Base-by-base conservation (phyloP, 2,888 invertebrate species). In the Caenorhabditis sp. region DNA sequence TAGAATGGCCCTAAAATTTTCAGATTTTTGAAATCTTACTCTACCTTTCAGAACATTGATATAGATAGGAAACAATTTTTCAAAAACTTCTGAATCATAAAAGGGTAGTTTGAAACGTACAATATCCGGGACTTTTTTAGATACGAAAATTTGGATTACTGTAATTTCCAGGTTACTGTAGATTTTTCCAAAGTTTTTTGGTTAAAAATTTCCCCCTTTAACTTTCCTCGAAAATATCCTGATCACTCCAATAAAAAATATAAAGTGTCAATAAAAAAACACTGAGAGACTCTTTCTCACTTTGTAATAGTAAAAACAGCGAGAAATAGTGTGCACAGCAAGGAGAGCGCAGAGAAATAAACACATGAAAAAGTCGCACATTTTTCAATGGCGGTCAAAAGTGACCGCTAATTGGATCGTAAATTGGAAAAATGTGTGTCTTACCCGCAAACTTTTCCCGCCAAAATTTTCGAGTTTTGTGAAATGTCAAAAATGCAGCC, bases 401-500 rank as follows among this genome's bases (percentile, higher is more conserved):
- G 21, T 24, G 36, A 58, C 26, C 31, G 36, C 31, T 31, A 31
- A 58, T 27, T 27, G 24, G 58, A 5, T 24, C 21, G 27, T 27
- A 23, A 17, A 43, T 43, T 17, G 17, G 43, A 43, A 17, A 17
- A 43, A 43, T 31, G 14, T 17, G 43, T 17, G 6, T 19, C 81
- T 61, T 21, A 84, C 85, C 85, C 83, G 77, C 85, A 85, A 58
- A 82, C 63, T 58, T 65, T 64, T 50, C 66, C 66, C 19, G 79
- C 55, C 14, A 85, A 65, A 31, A 78, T 63, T 8, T 66, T 71
- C 8, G 69, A 50, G 3, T 81, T 79, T 37, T 85, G 79, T n/a
- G 76, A 74, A 31, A 85, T 69, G 66, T 85, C 80, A 54, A 79
- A 77, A 36, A 85, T 65, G 59, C 85, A 85, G n/a, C 85, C 85